Conservation (phyloP, 2,797 vertebrate genomes). For the Chrysocyon brachyurus region DNA sequence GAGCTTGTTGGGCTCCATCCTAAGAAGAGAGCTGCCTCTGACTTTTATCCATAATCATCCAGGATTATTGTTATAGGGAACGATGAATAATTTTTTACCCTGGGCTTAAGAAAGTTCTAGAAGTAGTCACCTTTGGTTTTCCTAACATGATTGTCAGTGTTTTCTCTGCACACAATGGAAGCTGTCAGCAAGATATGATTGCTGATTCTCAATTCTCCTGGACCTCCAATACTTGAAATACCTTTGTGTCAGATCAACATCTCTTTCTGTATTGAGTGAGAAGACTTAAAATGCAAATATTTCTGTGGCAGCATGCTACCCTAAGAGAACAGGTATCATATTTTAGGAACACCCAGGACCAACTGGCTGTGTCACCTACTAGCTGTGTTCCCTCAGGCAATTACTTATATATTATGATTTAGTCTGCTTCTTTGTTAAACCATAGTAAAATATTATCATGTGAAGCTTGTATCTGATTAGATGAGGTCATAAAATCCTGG, state of each 20-base stretch:
- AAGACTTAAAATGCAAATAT: conserved; percentile 37
- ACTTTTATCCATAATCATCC: background rate
- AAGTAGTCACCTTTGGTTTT: background rate
- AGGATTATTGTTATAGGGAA: background rate
- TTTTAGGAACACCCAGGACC: conserved; percentile 6
- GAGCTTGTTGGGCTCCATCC: background rate
- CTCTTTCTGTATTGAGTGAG: conserved; percentile 45
- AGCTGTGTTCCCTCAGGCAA: background rate
- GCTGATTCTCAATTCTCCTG: background rate
- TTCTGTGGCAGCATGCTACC: background rate
- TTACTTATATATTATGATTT: background rate
- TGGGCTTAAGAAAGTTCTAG: background rate
- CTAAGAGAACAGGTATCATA: background rate
- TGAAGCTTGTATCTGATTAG: background rate
- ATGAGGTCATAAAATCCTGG: background rate
- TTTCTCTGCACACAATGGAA: background rate
- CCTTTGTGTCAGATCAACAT: background rate
- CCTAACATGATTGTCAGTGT: background rate
- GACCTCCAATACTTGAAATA: background rate
- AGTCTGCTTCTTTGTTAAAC: background rate
- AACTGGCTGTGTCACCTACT: background rate
- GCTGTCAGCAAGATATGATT: background rate
- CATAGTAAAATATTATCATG: background rate
- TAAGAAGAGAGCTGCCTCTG: background rate
- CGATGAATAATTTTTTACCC: background rate